Conservation (phyloP, 1,140 invertebrate species). For the Tribolium castaneum region DNA sequence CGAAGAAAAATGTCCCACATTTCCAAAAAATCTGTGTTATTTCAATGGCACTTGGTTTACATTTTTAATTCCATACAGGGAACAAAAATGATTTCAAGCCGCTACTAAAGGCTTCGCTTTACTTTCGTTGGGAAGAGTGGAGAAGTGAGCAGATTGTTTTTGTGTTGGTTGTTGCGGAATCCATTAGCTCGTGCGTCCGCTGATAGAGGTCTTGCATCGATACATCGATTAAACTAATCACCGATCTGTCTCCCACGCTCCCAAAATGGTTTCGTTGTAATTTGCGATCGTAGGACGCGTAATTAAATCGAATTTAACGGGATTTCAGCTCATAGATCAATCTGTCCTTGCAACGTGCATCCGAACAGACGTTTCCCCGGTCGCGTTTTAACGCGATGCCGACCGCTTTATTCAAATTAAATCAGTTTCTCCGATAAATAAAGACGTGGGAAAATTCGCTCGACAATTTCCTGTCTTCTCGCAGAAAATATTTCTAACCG, state of each 20-base stretch:
- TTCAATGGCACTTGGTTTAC: too few species aligned
- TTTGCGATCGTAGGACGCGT: conserved; percentile 14
- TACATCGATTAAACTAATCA: conserved; percentile 17
- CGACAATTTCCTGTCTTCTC: conserved; percentile 4
- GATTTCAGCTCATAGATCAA: conserved; percentile 9
- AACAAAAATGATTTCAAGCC: too few species aligned
- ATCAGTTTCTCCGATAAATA: background rate
- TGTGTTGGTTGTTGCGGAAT: too few species aligned
- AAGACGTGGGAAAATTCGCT: conserved; percentile 14
- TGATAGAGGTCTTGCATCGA: background rate
- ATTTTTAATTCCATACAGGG: too few species aligned
- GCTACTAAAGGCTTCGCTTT: too few species aligned
- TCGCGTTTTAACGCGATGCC: background rate
- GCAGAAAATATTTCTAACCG: background rate
- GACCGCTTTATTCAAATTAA: conserved; percentile 8
- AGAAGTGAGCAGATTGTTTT: too few species aligned
- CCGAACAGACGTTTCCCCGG: background rate
- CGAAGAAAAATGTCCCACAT: too few species aligned
- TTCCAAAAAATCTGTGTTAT: too few species aligned
- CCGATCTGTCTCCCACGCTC: conserved; percentile 12
- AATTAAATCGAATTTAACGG: conserved; percentile 25
- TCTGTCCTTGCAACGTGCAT: background rate
- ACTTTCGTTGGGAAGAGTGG: too few species aligned
- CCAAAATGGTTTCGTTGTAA: conserved; percentile 14
- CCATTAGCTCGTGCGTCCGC: background rate